phyloP scores from a whole-genome alignment of 2,797 vertebrate species.

The Phoeniculus purpureus region DNA sequence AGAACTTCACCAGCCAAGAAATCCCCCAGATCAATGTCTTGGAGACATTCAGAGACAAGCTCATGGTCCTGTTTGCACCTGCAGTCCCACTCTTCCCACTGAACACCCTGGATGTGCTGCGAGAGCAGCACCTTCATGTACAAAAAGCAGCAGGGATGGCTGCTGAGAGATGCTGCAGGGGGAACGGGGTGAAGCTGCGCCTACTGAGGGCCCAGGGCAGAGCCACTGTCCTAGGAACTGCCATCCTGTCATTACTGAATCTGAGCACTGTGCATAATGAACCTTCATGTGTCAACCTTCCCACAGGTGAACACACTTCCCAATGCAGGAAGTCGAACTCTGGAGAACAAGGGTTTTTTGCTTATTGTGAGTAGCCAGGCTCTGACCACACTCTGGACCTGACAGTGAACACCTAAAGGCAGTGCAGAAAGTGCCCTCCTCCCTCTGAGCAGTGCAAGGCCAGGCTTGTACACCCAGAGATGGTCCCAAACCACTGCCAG shows the following conservation, averaged over 20 bases:
- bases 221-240: background rate
- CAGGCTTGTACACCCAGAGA: background rate
- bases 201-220: fast-evolving
- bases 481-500: background rate
- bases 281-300: background rate
- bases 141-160: background rate
- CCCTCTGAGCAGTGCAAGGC: background rate
- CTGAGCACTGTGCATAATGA: no score
- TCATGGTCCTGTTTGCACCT: background rate
- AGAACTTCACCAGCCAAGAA: background rate
- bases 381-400: background rate
- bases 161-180: background rate
- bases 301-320: fast-evolving
- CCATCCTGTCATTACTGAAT: no score
- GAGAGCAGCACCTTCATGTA: background rate
- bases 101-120: fast-evolving
- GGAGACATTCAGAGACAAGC: background rate
- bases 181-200: background rate
- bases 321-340: background rate
- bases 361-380: background rate
- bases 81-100: background rate
- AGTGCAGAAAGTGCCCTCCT: background rate
- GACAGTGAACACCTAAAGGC: background rate
- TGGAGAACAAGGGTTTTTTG: background rate
- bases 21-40: background rate